Conservation (phyloP, 2,113 vertebrate species). For the Numenius arquata region DNA sequence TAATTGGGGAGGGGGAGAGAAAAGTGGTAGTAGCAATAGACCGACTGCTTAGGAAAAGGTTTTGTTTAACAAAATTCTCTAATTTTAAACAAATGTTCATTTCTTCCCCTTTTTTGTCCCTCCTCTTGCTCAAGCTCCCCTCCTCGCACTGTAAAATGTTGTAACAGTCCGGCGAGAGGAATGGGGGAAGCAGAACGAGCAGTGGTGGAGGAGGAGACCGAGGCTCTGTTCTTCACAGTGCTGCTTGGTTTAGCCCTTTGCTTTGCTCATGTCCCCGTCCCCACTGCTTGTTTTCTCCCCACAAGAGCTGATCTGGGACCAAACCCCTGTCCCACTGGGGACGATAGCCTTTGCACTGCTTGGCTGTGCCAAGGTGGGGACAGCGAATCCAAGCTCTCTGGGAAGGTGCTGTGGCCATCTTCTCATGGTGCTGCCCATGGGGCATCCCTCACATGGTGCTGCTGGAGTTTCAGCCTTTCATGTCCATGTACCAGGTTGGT, state of each 20-base stretch:
- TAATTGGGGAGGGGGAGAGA: constrained; percentile 22
- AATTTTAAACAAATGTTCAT: background rate
- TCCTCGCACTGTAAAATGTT: background rate
- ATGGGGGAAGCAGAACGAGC: background rate
- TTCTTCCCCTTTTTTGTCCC: background rate
- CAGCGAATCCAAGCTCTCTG: fast-evolving
- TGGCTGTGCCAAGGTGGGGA: background rate
- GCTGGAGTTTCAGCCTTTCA: background rate
- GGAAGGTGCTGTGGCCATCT: background rate
- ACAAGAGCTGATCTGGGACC: background rate
- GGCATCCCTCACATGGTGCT: fast-evolving
- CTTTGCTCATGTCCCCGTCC: background rate
- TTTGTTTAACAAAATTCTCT: constrained; percentile 33
- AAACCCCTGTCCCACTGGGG: background rate
- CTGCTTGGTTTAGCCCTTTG: background rate
- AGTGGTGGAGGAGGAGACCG: background rate
- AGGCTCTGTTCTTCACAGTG: fast-evolving
- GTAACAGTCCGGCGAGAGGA: background rate
- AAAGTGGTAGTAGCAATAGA: background rate
- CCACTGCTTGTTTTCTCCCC: fast-evolving
- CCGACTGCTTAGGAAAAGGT: background rate
- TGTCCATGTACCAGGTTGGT: fast-evolving
- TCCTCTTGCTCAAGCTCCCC: background rate
- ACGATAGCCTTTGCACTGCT: background rate
- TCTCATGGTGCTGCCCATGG: background rate